phyloP scores from a whole-genome alignment of 2,113 vertebrate genomes.

The Emydocephalus ijimae region DNA sequence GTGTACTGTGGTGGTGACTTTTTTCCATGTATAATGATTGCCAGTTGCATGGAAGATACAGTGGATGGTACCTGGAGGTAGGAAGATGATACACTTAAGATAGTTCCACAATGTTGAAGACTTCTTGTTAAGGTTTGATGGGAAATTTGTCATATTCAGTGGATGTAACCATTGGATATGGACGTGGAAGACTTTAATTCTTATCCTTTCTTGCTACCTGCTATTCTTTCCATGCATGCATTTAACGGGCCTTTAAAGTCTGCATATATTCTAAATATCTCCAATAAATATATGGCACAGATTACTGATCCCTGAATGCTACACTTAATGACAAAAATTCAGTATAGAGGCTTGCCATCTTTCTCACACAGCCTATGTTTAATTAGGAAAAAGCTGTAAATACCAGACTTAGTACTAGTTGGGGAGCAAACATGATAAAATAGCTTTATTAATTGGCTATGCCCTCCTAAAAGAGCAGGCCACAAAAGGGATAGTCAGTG shows the following conservation, averaged over 20 bases:
- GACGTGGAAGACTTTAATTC: not conserved
- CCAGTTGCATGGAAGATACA: constrained; percentile 89
- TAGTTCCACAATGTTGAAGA: not conserved
- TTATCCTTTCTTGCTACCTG: not conserved
- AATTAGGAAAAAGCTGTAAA: not conserved
- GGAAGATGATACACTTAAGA: not conserved
- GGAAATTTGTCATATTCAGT: not conserved
- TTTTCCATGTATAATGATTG: constrained; percentile 97
- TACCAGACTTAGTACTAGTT: not conserved
- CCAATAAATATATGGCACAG: not conserved
- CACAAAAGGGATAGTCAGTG: fast-evolving
- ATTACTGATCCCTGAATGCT: not conserved
- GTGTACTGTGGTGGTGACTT: constrained; percentile 95
- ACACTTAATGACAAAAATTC: not conserved
- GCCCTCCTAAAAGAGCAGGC: not conserved
- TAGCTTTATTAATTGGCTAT: not conserved
- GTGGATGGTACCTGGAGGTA: constrained; percentile 86
- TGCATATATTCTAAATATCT: not conserved
- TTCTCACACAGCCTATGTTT: not conserved
- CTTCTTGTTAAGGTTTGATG: not conserved
- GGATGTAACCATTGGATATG: not conserved
- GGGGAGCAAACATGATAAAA: not conserved
- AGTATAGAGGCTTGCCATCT: not conserved
- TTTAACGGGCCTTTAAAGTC: not conserved
- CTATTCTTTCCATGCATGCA: not conserved